These are phyloP conservation scores for Ormyrus thymus DNA, from an alignment of 2,888 invertebrate genomes.

Conservation along the genomic window DNA sequence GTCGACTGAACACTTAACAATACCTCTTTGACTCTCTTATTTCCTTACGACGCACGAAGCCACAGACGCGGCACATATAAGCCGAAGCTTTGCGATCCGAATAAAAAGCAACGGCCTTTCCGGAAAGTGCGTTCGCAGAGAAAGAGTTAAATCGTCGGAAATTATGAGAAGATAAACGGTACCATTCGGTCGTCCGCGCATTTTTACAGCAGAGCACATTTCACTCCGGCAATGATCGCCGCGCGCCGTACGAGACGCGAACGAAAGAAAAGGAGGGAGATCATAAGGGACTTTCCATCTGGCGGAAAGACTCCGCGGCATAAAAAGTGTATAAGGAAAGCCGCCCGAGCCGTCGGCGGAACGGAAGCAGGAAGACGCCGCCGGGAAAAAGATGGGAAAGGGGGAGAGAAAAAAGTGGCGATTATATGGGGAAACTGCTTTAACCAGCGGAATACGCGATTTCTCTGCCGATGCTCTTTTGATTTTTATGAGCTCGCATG, in stretches of 20 bases:
- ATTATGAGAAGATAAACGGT: slow-evolving; percentile 36
- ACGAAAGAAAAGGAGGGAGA: not conserved
- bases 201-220: slow-evolving; percentile 14
- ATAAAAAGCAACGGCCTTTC: not conserved
- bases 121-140: not conserved
- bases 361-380: not conserved
- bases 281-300: slow-evolving; percentile 27
- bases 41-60: no score
- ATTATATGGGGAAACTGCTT: not conserved
- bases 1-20: no score
- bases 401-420: not conserved
- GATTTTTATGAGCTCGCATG: not conserved
- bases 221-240: slow-evolving; percentile 16
- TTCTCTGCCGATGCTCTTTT: not conserved
- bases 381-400: not conserved
- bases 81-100: not conserved
- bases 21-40: no score
- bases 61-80: not conserved
- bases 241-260: not conserved
- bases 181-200: slow-evolving; percentile 18
- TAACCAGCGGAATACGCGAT: not conserved
- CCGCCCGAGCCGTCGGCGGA: not conserved
- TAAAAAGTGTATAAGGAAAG: not conserved
- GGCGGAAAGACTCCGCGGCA: not conserved
- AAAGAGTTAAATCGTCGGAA: slow-evolving; percentile 12